Percentiles rank a stretch among this genome's conserved stretches.
These are phyloP conservation scores for Drosophila falleni DNA, from an alignment of 2,888 invertebrate species.

Conservation along the genomic window DNA sequence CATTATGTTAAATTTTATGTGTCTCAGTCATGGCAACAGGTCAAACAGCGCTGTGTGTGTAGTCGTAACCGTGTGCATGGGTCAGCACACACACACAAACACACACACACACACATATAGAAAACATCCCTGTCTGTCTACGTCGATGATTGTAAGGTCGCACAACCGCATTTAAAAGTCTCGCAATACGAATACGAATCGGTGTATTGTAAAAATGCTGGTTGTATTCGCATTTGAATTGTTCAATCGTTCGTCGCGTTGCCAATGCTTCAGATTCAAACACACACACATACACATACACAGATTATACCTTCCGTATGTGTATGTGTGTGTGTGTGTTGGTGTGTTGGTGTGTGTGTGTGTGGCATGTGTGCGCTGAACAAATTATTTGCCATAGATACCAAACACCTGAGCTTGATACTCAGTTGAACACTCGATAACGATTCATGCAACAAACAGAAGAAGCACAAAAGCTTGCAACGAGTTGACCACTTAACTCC, in stretches of 20 bases:
- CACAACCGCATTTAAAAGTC: slow-evolving; percentile 24
- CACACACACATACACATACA: background rate
- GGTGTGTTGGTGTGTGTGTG: slow-evolving; percentile 3
- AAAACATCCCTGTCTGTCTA: background rate
- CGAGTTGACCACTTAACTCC: background rate
- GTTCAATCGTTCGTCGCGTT: slow-evolving; percentile 5
- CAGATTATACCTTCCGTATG: background rate
- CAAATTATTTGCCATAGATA: slow-evolving; percentile 38
- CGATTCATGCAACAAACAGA: background rate
- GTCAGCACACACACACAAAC: background rate
- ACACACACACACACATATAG: background rate
- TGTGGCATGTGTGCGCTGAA: slow-evolving; percentile 7
- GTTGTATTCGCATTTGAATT: slow-evolving; percentile 9
- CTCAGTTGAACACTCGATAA: background rate
- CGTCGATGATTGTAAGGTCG: slow-evolving; percentile 1
- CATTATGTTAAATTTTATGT: slow-evolving; percentile 68
- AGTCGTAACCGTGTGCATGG: slow-evolving; percentile 3
- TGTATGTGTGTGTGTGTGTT: background rate
- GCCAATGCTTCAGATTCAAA: slow-evolving; percentile 10
- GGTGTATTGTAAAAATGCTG: slow-evolving; percentile 7
- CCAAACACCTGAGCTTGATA: slow-evolving; percentile 38
- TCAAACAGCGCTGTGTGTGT: slow-evolving; percentile 33
- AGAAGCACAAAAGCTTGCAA: background rate
- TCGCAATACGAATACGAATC: slow-evolving; percentile 3
- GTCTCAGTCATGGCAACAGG: slow-evolving; percentile 65